Percentiles rank a stretch among this genome's conserved stretches.
Conservation (phyloP, 2,797 vertebrate species). For the Harpagifer antarcticus region DNA sequence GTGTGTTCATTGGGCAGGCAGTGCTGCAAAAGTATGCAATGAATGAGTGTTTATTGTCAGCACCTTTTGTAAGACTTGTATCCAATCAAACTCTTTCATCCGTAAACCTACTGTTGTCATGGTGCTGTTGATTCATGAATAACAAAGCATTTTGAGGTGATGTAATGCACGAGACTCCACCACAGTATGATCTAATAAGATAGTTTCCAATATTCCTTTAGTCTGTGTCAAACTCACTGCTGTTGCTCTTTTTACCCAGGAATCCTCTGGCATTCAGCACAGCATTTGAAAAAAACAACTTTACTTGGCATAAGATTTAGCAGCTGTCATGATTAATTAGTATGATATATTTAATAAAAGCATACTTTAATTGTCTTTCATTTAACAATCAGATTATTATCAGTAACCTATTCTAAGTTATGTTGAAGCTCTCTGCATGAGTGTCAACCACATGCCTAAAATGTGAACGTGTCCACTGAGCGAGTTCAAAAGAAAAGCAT, state of each 20-base stretch:
- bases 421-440: neutral
- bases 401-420: neutral
- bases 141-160: neutral
- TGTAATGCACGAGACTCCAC: neutral
- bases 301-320: neutral
- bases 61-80: conserved; percentile 6
- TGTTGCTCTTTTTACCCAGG: neutral
- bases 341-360: neutral
- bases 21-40: neutral
- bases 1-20: neutral
- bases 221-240: neutral
- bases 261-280: neutral
- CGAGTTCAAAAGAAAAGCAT: neutral
- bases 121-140: neutral
- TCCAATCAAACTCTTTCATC: conserved; percentile 2
- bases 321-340: neutral
- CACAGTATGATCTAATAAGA: neutral
- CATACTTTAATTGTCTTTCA: neutral
- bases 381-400: neutral
- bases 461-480: neutral
- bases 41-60: conserved; percentile 23
- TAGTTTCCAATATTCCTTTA: conserved; percentile 4
- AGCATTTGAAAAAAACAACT: neutral
- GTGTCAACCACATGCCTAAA: neutral
- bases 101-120: conserved; percentile 10